Base-by-base conservation (phyloP, 2,113 vertebrate species). In the Microtus montanus region DNA sequence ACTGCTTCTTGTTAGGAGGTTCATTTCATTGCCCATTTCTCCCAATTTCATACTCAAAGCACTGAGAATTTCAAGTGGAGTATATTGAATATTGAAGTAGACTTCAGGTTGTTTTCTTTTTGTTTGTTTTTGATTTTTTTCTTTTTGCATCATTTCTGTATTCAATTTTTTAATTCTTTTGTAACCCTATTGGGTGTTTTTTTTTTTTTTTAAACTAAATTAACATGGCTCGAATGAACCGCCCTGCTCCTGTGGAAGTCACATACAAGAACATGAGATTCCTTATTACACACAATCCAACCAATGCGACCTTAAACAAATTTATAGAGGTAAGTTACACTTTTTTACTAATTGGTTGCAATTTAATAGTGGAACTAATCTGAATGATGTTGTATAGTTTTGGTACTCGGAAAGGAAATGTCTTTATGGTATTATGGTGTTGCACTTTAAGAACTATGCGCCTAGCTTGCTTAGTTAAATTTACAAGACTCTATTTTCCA, bases 221-320 rank as follows among this genome's bases (percentile, higher is more conserved):
- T 98, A 98, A 97, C 94, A 99, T 99, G 99, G 99, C 99, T 98
- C 99, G 99, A 98, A 99, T 99, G 99, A 99, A 99, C 98, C 99
- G 99, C 98, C 99, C 99, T 92, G 99, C 99, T 98, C 99, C 99
- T 95, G 99, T 99, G 98, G 99, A 99, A 98, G 99, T 99, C 98
- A 99, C 99, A 94, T 99, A 99, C 99, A 99, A 99, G 98, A 99
- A 99, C 98, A 99, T 99, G 99, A 99, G 99, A 98, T 99, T 99
- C 98, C 99, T 99, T 98, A 99, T 99, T 96, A 99, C 99, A 97
- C 99, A 99, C 98, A 99, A 99, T 98, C 99, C 99, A 96, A 99
- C 99, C 98, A 99, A 99, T 98, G 99, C 99, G 96, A 99, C 99
- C 97, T 98, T 99, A 98, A 99, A 99, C 98, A 99, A 99, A 98